Evolutionary conservation across 2,888 invertebrate species (phyloP).

Genomic region (Atherix ibis): DNA sequence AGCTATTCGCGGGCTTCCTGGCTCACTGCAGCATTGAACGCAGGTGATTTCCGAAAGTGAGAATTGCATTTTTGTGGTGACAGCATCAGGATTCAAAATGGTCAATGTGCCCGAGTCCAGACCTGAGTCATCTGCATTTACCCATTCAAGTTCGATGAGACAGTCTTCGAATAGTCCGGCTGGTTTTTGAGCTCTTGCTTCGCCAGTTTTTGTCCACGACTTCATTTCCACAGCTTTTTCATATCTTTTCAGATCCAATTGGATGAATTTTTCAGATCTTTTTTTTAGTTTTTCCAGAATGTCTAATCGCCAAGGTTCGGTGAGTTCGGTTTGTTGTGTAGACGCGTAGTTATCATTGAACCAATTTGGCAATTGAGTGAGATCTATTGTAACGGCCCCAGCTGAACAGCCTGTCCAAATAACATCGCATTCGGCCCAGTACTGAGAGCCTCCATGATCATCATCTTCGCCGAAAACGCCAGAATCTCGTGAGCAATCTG

Average conservation of each 20-base stretch:
- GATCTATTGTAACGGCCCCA: slow-evolving; percentile 62
- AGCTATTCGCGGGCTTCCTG: slow-evolving; percentile 58
- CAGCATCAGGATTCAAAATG: slow-evolving; percentile 61
- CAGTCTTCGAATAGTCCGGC: slow-evolving; percentile 53
- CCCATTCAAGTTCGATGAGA: slow-evolving; percentile 68
- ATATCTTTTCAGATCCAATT: slow-evolving; percentile 41
- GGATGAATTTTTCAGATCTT: slow-evolving; percentile 35
- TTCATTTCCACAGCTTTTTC: slow-evolving; percentile 68
- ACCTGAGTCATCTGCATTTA: slow-evolving; percentile 42
- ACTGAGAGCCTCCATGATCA: slow-evolving; percentile 43
- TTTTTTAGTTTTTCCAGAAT: slow-evolving; percentile 52
- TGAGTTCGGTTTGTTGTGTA: slow-evolving; percentile 43
- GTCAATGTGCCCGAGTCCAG: slow-evolving; percentile 59
- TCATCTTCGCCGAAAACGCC: slow-evolving; percentile 68
- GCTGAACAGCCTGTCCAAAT: slow-evolving; percentile 69
- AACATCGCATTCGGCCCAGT: slow-evolving; percentile 66
- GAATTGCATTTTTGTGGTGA: slow-evolving; percentile 55
- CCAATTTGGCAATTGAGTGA: slow-evolving; percentile 65
- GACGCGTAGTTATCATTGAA: slow-evolving; percentile 39
- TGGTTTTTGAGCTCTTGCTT: slow-evolving; percentile 48
- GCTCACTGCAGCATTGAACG: slow-evolving; percentile 63
- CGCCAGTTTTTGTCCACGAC: slow-evolving; percentile 74
- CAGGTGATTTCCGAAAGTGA: slow-evolving; percentile 63
- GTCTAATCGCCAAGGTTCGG: slow-evolving; percentile 58
- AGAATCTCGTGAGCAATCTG: slow-evolving; percentile 50